Conservation (phyloP, 2,797 vertebrate species). For the Austrolebias charrua region DNA sequence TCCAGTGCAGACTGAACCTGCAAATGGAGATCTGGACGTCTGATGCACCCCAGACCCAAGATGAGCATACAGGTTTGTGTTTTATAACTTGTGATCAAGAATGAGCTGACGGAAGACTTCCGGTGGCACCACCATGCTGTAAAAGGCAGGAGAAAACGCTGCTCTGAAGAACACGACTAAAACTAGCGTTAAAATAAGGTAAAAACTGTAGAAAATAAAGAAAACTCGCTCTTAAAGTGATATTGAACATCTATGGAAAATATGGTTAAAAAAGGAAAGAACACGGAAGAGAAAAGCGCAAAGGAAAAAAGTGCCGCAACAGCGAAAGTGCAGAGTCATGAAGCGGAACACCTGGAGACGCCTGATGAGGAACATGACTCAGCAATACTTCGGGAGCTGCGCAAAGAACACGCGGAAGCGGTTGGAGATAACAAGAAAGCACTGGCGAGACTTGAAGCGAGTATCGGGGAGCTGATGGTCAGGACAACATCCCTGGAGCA, state of each 20-base stretch:
- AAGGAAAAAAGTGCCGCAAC: background rate
- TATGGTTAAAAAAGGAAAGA: too few species aligned
- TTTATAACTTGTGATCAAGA: too few species aligned
- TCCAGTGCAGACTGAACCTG: too few species aligned
- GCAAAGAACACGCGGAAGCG: conserved; percentile 1
- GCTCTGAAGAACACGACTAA: background rate
- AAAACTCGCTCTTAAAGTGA: background rate
- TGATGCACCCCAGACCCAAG: too few species aligned
- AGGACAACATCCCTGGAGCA: background rate
- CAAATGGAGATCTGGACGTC: too few species aligned
- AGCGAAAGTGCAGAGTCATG: background rate
- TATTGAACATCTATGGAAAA: too few species aligned
- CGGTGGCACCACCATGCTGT: conserved; percentile 1
- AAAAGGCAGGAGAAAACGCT: background rate
- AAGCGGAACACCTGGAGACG: background rate
- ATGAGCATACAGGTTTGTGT: too few species aligned
- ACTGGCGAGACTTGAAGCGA: background rate
- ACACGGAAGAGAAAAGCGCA: background rate
- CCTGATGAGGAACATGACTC: background rate
- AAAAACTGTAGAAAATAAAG: background rate
- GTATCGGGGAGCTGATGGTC: background rate
- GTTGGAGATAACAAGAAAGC: background rate
- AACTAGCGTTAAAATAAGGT: background rate
- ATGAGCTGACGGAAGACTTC: too few species aligned
- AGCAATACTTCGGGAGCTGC: background rate